These are phyloP conservation scores for Drosophila dunni DNA, from an alignment of 1,140 invertebrate genomes.

Conservation along the genomic window DNA sequence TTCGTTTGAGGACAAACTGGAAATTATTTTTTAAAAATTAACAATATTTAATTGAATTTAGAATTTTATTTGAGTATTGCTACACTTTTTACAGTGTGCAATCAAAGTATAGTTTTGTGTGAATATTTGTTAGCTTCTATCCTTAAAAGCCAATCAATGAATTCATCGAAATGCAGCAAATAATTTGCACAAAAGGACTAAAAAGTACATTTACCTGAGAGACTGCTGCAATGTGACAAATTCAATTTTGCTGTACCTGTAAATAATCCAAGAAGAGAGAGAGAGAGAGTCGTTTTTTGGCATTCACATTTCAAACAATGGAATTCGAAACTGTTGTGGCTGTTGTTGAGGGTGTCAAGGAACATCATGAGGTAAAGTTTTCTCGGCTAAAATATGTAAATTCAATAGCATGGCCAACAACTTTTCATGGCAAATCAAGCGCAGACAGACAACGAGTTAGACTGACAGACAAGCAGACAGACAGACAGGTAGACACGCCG, in stretches of 20 bases:
- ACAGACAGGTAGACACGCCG: slow-evolving; percentile 27
- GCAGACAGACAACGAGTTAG: slow-evolving; percentile 30
- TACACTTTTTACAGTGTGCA: slow-evolving; percentile 20
- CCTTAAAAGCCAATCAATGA: slow-evolving; percentile 62
- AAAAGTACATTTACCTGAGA: slow-evolving; percentile 25
- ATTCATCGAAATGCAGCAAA: slow-evolving; percentile 58
- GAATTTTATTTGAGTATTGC: not conserved
- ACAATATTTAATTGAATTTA: not conserved
- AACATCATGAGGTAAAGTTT: slow-evolving; percentile 46
- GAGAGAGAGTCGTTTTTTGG: slow-evolving; percentile 13
- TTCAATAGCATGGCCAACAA: slow-evolving; percentile 53
- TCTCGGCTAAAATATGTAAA: slow-evolving; percentile 64
- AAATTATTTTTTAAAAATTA: too few species aligned
- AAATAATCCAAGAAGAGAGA: slow-evolving; percentile 30
- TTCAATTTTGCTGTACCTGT: slow-evolving; percentile 4
- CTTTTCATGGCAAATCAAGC: slow-evolving; percentile 57
- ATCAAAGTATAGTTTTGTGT: slow-evolving; percentile 20
- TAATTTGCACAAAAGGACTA: slow-evolving; percentile 59
- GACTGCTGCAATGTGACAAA: slow-evolving; percentile 15
- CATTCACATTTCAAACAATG: slow-evolving; percentile 19
- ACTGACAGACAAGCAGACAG: slow-evolving; percentile 16
- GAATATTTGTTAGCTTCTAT: slow-evolving; percentile 14
- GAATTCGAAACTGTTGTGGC: slow-evolving; percentile 24
- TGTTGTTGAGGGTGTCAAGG: slow-evolving; percentile 30
- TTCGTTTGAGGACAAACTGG: too few species aligned